Base-by-base conservation (phyloP, 2,797 vertebrate genomes). In the Esox lucius region DNA sequence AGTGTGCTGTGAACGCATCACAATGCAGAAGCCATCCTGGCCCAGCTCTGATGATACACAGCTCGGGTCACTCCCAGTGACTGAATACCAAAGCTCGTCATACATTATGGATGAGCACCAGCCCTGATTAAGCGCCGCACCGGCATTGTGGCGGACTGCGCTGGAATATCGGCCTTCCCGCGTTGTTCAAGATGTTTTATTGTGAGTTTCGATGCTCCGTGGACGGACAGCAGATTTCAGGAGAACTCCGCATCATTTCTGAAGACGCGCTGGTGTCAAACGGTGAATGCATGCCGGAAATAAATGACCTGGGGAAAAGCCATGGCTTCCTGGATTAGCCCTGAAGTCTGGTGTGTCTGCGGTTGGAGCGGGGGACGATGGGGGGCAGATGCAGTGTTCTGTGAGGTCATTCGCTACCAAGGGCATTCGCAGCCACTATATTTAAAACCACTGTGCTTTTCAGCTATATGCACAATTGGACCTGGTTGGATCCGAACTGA, bases 401-500 rank as follows among this genome's bases (percentile, higher is more conserved):
- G 28, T 59, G 70, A 39, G 70, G 70, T 71, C 51, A 71, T 61
- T 12, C 7, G 24, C 69, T 28, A 49, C 49, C 69, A 70, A 70
- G 69, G 69, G 49, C 69, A 70, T 4, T 11, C 16, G 19, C 68
- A 17, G 26, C 48, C 26, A 17, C 26, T 17, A 49, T 31, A 70
- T 48, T 49, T 16, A 31, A 49, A 70, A 51, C 8, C 16, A 19
- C 48, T 4, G 26, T 31, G 26, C 16, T 51, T 28, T 31, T 12
- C 26, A 53, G 24, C 7, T 26, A 4, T 12, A 70, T 17, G 9
- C 69, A n/a, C 46, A 51, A 5, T n/a, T 46, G 42, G 9, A 46
- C 42, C 39, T 5, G 12, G 42, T 24, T 6, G 12, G 42, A 65
- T 26, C 26, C 9, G 22, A 61, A 24, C 56, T 68, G 31, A 33